Percentiles rank a stretch among this genome's conserved stretches.
Evolutionary conservation across 2,888 invertebrate genomes (phyloP).

Genomic region (Harpalus rubripes): DNA sequence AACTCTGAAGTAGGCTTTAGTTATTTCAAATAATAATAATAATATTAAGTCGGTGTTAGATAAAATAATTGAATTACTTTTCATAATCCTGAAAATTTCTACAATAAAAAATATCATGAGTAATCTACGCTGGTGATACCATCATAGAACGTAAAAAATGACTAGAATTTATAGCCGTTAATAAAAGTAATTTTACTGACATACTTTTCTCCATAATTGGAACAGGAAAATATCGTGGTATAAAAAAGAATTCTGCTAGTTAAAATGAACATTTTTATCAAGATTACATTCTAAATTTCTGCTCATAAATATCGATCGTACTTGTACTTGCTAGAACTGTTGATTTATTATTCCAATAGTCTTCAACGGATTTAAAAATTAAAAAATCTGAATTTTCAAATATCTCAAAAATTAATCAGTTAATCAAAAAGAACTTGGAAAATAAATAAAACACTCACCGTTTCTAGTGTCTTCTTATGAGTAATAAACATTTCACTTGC

Average conservation of each 20-base stretch:
- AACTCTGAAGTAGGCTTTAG: too few species aligned
- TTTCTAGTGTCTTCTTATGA: slow-evolving; percentile 80
- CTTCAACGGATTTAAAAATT: not conserved
- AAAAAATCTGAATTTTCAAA: not conserved
- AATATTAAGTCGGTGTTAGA: too few species aligned
- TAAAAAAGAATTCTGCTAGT: not conserved
- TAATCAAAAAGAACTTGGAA: slow-evolving; percentile 8
- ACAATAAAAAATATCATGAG: not conserved
- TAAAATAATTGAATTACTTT: too few species aligned
- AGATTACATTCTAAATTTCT: slow-evolving; percentile 47
- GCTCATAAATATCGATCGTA: not conserved
- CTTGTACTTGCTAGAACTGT: not conserved
- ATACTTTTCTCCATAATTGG: slow-evolving; percentile 13
- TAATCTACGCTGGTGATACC: not conserved
- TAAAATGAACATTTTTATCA: slow-evolving; percentile 56
- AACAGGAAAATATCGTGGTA: not conserved
- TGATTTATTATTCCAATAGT: not conserved
- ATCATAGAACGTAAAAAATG: not conserved
- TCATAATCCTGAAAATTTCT: too few species aligned
- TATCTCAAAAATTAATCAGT: not conserved
- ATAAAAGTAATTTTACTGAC: slow-evolving; percentile 16
- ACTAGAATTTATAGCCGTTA: slow-evolving; percentile 26
- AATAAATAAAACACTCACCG: slow-evolving; percentile 77
- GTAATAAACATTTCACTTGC: slow-evolving; percentile 88
- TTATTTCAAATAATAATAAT: too few species aligned